These are phyloP conservation scores for Lemur catta DNA, from an alignment of 2,797 vertebrate species.

Conservation along the genomic window DNA sequence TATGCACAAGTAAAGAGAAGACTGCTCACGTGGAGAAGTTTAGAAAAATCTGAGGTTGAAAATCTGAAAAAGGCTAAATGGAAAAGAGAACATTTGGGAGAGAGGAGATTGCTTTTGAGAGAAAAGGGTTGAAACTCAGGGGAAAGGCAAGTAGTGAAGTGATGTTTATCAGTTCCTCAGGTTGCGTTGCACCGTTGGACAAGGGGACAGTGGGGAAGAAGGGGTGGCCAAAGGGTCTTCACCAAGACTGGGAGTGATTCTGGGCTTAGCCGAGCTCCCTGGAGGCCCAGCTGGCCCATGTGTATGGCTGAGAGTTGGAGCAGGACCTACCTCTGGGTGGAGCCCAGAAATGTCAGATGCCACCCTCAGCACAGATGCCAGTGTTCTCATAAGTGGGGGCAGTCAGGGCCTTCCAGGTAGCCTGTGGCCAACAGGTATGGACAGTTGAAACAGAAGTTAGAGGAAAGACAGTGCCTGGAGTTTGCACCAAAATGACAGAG, in stretches of 20 bases:
- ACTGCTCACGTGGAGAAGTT: not conserved
- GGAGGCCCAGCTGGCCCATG: not conserved
- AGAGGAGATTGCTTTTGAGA: not conserved
- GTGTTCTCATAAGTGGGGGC: not conserved
- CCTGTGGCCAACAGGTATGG: not conserved
- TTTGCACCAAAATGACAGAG: not conserved
- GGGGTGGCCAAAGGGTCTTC: not conserved
- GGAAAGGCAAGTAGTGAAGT: not conserved
- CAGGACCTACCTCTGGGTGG: not conserved
- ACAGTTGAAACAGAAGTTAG: not conserved
- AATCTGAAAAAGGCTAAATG: slow-evolving; percentile 21
- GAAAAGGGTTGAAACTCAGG: not conserved
- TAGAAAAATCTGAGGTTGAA: not conserved
- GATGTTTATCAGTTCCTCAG: not conserved
- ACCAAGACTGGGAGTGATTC: not conserved
- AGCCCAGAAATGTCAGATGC: not conserved
- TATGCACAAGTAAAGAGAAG: slow-evolving; percentile 30
- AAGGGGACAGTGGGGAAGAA: not conserved
- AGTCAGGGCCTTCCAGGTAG: not conserved
- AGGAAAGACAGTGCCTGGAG: not conserved
- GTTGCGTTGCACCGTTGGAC: not conserved
- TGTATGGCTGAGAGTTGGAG: not conserved
- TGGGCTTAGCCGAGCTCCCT: not conserved
- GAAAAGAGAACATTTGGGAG: not conserved
- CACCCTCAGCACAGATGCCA: not conserved